Evolutionary conservation across 2,797 vertebrate species (phyloP), one percentile per base, ranked within the genome.

Genomic region (Lagocephalus sceleratus): DNA sequence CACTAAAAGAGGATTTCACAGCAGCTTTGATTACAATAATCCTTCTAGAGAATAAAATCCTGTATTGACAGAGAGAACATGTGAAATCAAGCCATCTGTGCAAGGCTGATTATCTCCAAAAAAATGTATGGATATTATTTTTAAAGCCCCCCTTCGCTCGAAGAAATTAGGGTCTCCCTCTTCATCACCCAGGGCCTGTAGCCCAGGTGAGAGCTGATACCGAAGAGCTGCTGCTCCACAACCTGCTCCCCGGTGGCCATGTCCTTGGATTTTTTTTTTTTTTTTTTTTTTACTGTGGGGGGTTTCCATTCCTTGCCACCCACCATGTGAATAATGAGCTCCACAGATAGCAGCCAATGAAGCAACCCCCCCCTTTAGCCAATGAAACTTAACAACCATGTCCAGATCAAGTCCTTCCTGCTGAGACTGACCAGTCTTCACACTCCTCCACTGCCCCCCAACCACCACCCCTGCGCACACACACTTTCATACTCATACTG

Each of bases 301-400:
- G 81, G 64, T 80, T 88, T 83, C 74, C 70, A 59, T 73, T 79
- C 81, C 68, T 68, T 84, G 81, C 87, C 89, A 89, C 87, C 85
- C 81, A 81, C 78, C 71, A 87, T 90, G 88, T 89, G 87, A 89
- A 87, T 89, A 92, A 92, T 81, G 85, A 90, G 81, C 85, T 68
- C 58, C 73, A 88, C 87, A 89, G 87, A 85, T 83, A 90, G 73
- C 86, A 77, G 70, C 82, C 82, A 88, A 76, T 78, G 76, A 78
- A 80, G 82, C 81, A 32, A 75, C 85, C 76, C 83, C 81, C 66
- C 66, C 77, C 47, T 80, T 86, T 82, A 76, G 57, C 84, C 92
- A 92, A 92, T 85, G 86, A 86, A 89, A 91, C 71, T 84, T 90
- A 93, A 91, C 87, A 90, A 82, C 88, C 87, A 74, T 84, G 85